Percentiles rank a stretch among this genome's conserved stretches.
Evolutionary conservation across 35 echinoderm and acorn worm genomes (phyloP).

Genomic region (Ophioderma brevispina): DNA sequence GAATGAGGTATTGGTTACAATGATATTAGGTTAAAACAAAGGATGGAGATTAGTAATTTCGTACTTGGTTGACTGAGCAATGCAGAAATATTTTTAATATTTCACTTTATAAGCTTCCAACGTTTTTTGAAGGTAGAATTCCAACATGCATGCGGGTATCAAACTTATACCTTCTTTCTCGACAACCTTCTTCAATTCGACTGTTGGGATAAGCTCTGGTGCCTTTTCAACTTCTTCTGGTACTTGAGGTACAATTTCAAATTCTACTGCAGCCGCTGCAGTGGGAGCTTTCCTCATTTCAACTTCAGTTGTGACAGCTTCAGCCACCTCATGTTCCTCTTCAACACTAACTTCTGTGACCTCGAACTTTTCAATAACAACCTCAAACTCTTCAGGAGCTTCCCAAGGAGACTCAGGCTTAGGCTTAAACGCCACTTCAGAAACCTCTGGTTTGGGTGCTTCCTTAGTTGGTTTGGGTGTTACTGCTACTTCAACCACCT

Average conservation of each 20-base stretch:
- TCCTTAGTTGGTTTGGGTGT: not conserved
- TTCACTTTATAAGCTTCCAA: too few species aligned
- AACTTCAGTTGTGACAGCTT: not conserved
- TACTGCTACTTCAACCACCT: not conserved
- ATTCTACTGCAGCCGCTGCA: not conserved
- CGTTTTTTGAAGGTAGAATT: too few species aligned
- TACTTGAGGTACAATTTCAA: slow-evolving; percentile 1
- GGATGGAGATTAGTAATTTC: too few species aligned
- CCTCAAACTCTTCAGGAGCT: too few species aligned
- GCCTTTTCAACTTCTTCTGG: slow-evolving; percentile 15
- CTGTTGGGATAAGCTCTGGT: too few species aligned
- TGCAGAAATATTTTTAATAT: too few species aligned
- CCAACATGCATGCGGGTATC: too few species aligned
- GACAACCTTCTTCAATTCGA: not conserved
- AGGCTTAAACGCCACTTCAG: not conserved
- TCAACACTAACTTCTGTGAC: not conserved
- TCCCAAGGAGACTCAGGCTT: not conserved
- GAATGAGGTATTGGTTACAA: too few species aligned
- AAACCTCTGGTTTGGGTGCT: not conserved
- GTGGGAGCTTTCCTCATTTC: not conserved
- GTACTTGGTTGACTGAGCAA: too few species aligned
- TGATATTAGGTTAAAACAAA: too few species aligned
- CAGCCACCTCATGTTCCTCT: not conserved
- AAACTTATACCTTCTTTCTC: not conserved
- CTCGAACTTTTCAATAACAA: not conserved